These are phyloP conservation scores for Telmatherina bonti DNA, from an alignment of 2,797 vertebrate species.

Conservation along the genomic window DNA sequence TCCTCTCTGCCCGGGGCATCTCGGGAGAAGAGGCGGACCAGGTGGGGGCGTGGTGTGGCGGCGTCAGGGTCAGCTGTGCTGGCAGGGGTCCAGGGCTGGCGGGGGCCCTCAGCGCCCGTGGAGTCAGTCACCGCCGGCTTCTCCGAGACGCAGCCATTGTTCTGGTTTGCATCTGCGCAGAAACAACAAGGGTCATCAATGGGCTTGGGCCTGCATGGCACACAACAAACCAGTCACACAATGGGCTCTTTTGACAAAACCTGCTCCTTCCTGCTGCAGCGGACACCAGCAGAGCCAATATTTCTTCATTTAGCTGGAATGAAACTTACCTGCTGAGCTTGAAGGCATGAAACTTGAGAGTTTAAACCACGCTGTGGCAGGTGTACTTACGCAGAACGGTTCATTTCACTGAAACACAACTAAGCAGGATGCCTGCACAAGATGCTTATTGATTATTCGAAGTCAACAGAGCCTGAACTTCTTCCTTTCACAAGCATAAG, in stretches of 20 bases:
- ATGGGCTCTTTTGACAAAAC: conserved; percentile 73
- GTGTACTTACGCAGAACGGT: background rate
- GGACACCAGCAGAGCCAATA: conserved; percentile 42
- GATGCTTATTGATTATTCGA: background rate
- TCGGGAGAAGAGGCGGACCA: conserved; percentile 99
- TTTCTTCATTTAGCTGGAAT: conserved; percentile 22
- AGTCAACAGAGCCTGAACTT: background rate
- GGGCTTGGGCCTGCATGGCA: conserved; percentile 86
- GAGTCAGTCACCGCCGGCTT: conserved; percentile 95
- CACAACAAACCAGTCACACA: conserved; percentile 84
- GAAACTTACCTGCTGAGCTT: conserved; percentile 28
- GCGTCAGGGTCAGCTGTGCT: conserved; percentile 89
- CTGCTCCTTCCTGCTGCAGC: conserved; percentile 58
- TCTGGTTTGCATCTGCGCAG: conserved; percentile 94
- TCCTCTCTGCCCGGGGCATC: conserved; percentile 98
- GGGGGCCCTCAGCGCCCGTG: conserved; percentile 85
- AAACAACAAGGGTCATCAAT: conserved; percentile 95
- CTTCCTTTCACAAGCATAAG: background rate
- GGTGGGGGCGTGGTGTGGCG: conserved; percentile 92
- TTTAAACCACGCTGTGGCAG: background rate
- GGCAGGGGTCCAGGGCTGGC: conserved; percentile 87
- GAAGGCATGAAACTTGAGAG: background rate
- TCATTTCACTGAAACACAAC: background rate
- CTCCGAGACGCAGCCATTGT: conserved; percentile 95
- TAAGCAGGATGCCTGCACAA: background rate